Conservation (phyloP, 2,113 vertebrate genomes). For the Perca flavescens region DNA sequence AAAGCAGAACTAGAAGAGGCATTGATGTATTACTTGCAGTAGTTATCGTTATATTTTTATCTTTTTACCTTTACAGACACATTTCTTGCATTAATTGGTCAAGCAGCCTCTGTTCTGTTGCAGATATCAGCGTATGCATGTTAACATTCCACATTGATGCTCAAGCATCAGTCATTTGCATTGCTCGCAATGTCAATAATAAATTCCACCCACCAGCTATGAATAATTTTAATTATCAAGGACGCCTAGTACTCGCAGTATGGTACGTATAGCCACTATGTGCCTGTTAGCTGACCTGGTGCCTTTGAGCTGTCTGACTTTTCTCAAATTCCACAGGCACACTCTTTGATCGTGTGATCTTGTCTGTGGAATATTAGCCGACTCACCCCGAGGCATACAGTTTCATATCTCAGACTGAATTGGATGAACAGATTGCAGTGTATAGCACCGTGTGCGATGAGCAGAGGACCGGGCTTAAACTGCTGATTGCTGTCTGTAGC, state of each 20-base stretch:
- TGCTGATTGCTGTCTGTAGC: background rate
- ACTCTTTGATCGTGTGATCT: slow-evolving; percentile 64
- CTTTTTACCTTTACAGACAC: background rate
- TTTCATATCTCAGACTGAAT: slow-evolving; percentile 38
- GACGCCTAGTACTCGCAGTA: slow-evolving; percentile 16
- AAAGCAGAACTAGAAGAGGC: background rate
- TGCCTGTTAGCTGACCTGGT: slow-evolving; percentile 34
- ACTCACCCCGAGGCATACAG: slow-evolving; percentile 41
- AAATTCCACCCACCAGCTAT: slow-evolving; percentile 64
- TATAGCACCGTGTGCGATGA: too few relatives aligned
- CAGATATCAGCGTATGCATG: background rate
- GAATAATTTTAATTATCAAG: slow-evolving; percentile 65
- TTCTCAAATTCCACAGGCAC: slow-evolving; percentile 42
- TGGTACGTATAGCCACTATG: background rate
- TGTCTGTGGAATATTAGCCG: slow-evolving; percentile 33
- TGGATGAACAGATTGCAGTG: slow-evolving; percentile 17
- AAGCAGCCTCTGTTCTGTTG: background rate
- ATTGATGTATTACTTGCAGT: background rate
- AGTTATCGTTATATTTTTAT: background rate
- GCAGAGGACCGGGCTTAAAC: background rate
- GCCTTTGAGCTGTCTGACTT: slow-evolving; percentile 50
- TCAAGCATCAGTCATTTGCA: slow-evolving; percentile 47
- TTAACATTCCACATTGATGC: slow-evolving; percentile 43
- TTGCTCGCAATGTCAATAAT: slow-evolving; percentile 61
- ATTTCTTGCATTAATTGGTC: background rate